phyloP scores from a whole-genome alignment of 2,888 invertebrate genomes.

The Rosalia funebris region DNA sequence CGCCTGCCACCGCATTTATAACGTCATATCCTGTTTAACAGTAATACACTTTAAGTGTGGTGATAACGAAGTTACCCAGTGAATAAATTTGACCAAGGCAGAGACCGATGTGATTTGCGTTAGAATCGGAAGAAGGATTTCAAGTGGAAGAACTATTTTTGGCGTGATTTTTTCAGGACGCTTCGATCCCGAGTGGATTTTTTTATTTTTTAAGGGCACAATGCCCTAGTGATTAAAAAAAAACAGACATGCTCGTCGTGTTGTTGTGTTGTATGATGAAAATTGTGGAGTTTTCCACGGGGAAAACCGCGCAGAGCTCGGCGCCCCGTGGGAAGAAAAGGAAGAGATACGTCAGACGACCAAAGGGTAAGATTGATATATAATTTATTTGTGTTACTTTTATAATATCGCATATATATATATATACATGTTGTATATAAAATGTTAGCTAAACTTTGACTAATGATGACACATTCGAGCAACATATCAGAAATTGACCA shows the following conservation, averaged over 20 bases:
- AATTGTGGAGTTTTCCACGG: conserved; percentile 68
- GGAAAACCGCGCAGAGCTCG: conserved; percentile 47
- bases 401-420: too few relatives aligned
- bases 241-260: conserved; percentile 67
- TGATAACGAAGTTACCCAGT: conserved; percentile 24
- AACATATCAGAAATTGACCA: too few relatives aligned
- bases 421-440: too few relatives aligned
- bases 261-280: conserved; percentile 72
- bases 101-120: too few relatives aligned
- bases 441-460: too few relatives aligned
- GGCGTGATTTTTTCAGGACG: too few relatives aligned
- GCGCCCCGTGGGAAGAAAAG: conserved; percentile 37
- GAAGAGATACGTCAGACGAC: conserved; percentile 44
- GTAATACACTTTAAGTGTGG: conserved; percentile 27
- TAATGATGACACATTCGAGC: too few relatives aligned
- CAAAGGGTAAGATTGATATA: conserved; percentile 50
- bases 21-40: conserved; percentile 51
- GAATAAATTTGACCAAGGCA: too few relatives aligned
- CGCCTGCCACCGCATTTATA: conserved; percentile 33
- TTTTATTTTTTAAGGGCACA: conserved; percentile 32
- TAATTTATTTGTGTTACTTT: too few relatives aligned
- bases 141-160: too few relatives aligned
- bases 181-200: conserved; percentile 4
- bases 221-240: conserved; percentile 45
- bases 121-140: too few relatives aligned